Evolutionary conservation across 2,113 vertebrate species (phyloP).

Genomic region (Pipra filicauda): DNA sequence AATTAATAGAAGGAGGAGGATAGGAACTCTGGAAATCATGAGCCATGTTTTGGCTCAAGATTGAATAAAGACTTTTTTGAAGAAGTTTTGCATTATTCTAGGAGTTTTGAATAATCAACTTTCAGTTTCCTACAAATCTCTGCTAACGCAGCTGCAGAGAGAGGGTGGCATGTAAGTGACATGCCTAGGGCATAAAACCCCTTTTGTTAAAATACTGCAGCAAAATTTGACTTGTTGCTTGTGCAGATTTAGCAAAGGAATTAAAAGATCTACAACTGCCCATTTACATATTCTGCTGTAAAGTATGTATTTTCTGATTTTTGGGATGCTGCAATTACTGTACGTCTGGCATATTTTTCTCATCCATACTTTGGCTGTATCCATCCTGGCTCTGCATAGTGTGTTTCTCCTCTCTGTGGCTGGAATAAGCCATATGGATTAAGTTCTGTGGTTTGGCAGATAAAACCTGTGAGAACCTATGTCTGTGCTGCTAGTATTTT

Average conservation of each 20-base stretch:
- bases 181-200: background rate
- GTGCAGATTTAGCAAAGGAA: background rate
- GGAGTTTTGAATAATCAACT: background rate
- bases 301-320: background rate
- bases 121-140: background rate
- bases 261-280: background rate
- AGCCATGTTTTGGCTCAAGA: background rate
- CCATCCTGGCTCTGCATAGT: background rate
- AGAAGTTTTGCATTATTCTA: background rate
- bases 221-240: background rate
- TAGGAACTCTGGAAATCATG: background rate
- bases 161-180: background rate
- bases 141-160: background rate
- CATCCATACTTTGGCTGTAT: background rate
- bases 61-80: background rate
- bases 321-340: background rate
- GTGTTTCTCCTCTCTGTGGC: background rate
- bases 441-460: background rate
- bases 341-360: background rate
- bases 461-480: background rate
- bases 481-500: background rate
- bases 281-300: background rate
- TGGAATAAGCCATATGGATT: background rate
- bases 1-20: background rate
- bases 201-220: background rate